Evolutionary conservation across 2,797 vertebrate species (phyloP).

Genomic region (Xiphorhynchus erythropygius): DNA sequence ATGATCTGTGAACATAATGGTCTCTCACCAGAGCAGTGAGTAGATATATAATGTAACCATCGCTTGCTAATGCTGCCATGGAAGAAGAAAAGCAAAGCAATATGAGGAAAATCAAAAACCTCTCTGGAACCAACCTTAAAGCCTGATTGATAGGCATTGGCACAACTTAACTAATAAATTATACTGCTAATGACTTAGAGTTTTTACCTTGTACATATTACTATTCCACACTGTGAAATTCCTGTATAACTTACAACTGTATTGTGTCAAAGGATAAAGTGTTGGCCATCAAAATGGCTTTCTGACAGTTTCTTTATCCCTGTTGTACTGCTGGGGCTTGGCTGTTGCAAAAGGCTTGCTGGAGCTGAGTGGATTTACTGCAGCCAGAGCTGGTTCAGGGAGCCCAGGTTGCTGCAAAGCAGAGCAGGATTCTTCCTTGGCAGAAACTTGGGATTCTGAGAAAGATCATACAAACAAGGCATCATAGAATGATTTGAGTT

Average conservation of each 20-base stretch:
- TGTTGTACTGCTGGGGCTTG: background rate
- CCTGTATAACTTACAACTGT: background rate
- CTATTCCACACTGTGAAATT: slow-evolving; percentile 28
- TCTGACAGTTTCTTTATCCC: slow-evolving; percentile 21
- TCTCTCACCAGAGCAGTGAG: slow-evolving; percentile 75
- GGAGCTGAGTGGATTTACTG: background rate
- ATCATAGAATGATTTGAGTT: background rate
- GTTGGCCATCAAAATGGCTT: background rate
- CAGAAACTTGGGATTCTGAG: background rate
- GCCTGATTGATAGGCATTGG: slow-evolving; percentile 50
- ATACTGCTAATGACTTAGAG: slow-evolving; percentile 28
- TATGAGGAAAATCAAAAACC: slow-evolving; percentile 46
- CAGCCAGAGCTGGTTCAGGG: background rate
- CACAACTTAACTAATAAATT: slow-evolving; percentile 31
- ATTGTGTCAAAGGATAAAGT: slow-evolving; percentile 20
- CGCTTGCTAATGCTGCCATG: slow-evolving; percentile 59
- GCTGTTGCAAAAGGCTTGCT: background rate
- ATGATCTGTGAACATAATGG: slow-evolving; percentile 83
- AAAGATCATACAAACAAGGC: background rate
- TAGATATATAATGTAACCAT: slow-evolving; percentile 76
- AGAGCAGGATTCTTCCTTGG: background rate
- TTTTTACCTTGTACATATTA: slow-evolving; percentile 28
- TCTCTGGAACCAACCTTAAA: slow-evolving; percentile 40
- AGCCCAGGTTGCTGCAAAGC: background rate
- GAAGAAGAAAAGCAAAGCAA: slow-evolving; percentile 58